phyloP scores from a whole-genome alignment of 2,888 invertebrate species.

The Epinotia bilunana region DNA sequence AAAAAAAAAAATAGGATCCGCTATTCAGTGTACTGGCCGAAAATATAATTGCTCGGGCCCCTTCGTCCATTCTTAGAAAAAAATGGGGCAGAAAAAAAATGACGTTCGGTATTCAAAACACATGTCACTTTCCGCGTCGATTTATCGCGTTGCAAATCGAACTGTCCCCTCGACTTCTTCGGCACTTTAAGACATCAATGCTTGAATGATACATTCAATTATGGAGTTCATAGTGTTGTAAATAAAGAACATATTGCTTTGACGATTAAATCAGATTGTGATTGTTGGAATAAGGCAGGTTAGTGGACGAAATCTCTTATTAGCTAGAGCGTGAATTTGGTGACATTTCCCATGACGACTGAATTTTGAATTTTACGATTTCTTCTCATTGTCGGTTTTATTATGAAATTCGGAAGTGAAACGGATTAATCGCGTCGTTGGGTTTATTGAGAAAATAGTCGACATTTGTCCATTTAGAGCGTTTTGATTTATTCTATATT shows the following conservation, averaged over 20 bases:
- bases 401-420: constrained; percentile 69
- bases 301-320: constrained; percentile 67
- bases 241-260: constrained; percentile 45
- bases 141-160: constrained; percentile 73
- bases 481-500: constrained; percentile 38
- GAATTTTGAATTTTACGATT: constrained; percentile 71
- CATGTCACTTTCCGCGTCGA: constrained; percentile 79
- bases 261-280: constrained; percentile 45
- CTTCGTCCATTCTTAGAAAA: constrained; percentile 60
- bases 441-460: constrained; percentile 51
- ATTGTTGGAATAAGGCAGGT: constrained; percentile 16
- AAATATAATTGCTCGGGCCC: constrained; percentile 81
- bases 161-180: constrained; percentile 54
- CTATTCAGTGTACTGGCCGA: constrained; percentile 58
- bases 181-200: background rate
- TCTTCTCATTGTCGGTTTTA: constrained; percentile 63
- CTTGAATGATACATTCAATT: background rate
- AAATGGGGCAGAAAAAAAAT: constrained; percentile 62
- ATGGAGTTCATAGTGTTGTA: constrained; percentile 47
- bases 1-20: constrained; percentile 54
- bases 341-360: constrained; percentile 81
- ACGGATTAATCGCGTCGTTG: constrained; percentile 74
- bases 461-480: constrained; percentile 41
- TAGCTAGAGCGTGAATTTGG: constrained; percentile 74
- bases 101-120: constrained; percentile 81